Conservation (phyloP, 2,113 vertebrate species). For the Dolichallabes microphthalmus region DNA sequence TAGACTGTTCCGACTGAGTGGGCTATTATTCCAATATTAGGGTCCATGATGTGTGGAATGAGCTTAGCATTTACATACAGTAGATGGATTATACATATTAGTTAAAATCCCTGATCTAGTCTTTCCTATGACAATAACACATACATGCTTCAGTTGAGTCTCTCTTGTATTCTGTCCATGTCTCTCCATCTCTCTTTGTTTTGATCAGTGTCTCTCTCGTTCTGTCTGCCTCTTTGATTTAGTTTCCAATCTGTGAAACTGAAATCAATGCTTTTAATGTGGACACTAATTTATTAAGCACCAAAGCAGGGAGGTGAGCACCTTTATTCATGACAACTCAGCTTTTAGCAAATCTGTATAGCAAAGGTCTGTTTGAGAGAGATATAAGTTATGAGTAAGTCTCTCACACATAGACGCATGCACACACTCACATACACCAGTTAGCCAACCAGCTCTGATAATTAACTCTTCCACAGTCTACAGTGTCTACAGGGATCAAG, state of each 20-base stretch:
- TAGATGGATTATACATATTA: not conserved
- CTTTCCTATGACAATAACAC: not conserved
- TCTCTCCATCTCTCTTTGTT: not conserved
- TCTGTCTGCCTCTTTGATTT: slow-evolving; percentile 26
- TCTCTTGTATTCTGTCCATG: not conserved
- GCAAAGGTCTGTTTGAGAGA: not conserved
- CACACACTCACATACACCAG: not conserved
- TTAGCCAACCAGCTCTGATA: slow-evolving; percentile 44
- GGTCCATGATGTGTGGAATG: no score
- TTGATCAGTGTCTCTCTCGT: slow-evolving; percentile 34
- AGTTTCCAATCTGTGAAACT: not conserved
- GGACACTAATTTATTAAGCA: not conserved
- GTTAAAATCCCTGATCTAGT: not conserved
- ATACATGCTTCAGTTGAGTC: not conserved
- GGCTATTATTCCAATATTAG: no score
- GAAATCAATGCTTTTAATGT: slow-evolving; percentile 4
- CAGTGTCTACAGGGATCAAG: slow-evolving; percentile 34
- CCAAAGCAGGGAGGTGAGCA: not conserved
- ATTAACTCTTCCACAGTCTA: slow-evolving; percentile 38
- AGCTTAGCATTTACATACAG: not conserved
- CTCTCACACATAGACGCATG: not conserved
- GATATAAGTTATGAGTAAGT: not conserved
- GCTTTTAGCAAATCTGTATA: not conserved
- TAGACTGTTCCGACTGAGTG: no score
- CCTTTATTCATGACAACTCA: not conserved